phyloP scores from a whole-genome alignment of 2,888 invertebrate species.

The Drosophila birchii region DNA sequence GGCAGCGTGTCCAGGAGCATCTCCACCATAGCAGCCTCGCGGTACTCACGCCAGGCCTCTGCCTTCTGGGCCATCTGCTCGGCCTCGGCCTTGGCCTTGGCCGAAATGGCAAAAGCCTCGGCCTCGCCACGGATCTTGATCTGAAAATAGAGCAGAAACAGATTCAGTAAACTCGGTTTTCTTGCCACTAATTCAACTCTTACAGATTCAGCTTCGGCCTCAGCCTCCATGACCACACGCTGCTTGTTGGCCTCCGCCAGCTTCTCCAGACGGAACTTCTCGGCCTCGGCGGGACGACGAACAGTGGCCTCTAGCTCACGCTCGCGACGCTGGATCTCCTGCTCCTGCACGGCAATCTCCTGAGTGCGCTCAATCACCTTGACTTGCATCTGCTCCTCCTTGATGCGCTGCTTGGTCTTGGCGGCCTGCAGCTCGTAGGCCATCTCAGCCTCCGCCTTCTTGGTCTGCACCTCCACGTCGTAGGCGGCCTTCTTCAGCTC shows the following conservation, averaged over 20 bases:
- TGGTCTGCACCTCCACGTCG: slow-evolving; percentile 98
- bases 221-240: slow-evolving; percentile 96
- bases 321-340: slow-evolving; percentile 96
- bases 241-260: slow-evolving; percentile 96
- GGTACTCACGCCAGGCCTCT: slow-evolving; percentile 98
- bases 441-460: slow-evolving; percentile 94
- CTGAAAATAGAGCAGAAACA: slow-evolving; percentile 54
- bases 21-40: slow-evolving; percentile 97
- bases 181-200: slow-evolving; percentile 58
- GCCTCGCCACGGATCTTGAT: slow-evolving; percentile 93
- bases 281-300: slow-evolving; percentile 97
- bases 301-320: slow-evolving; percentile 96
- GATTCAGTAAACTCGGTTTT: neutral
- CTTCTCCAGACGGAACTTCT: slow-evolving; percentile 95
- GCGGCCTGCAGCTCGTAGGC: slow-evolving; percentile 97
- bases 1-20: slow-evolving; percentile 98
- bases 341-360: slow-evolving; percentile 97
- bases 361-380: slow-evolving; percentile 95
- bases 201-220: slow-evolving; percentile 96
- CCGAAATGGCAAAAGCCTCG: slow-evolving; percentile 96
- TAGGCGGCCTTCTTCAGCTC: slow-evolving; percentile 98
- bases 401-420: slow-evolving; percentile 97
- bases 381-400: slow-evolving; percentile 99
- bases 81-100: slow-evolving; percentile 97
- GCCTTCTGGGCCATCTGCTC: slow-evolving; percentile 99